Percentiles rank a stretch among this genome's conserved stretches.
These are phyloP conservation scores for Drosophila kuntzei DNA, from an alignment of 2,888 invertebrate species.

Conservation along the genomic window DNA sequence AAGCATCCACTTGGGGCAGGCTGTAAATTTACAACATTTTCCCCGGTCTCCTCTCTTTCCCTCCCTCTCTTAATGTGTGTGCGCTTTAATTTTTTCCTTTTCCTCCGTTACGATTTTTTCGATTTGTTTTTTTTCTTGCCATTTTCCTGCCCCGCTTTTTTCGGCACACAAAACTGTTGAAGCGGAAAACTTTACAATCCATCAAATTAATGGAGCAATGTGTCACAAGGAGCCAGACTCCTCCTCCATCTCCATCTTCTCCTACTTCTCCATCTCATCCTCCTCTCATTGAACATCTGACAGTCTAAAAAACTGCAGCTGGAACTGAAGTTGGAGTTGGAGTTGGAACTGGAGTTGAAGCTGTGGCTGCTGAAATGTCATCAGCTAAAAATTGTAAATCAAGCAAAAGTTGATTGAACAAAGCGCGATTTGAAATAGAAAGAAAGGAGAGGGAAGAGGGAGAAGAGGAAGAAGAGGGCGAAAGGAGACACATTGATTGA, in stretches of 20 bases:
- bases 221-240: constrained; percentile 63
- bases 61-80: constrained; percentile 24
- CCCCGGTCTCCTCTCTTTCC: background rate
- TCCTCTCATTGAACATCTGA: constrained; percentile 19
- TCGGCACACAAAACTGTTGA: constrained; percentile 60
- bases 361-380: constrained; percentile 59
- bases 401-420: constrained; percentile 73
- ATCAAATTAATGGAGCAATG: constrained; percentile 81
- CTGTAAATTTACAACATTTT: constrained; percentile 69
- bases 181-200: constrained; percentile 81
- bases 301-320: constrained; percentile 25
- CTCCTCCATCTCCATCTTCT: background rate
- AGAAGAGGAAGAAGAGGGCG: background rate
- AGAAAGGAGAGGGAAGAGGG: background rate
- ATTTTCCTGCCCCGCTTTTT: constrained; percentile 39
- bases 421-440: constrained; percentile 46
- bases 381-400: constrained; percentile 72
- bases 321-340: constrained; percentile 2
- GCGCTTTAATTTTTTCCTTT: constrained; percentile 69
- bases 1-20: constrained; percentile 73
- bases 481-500: constrained; percentile 32
- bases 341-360: constrained; percentile 10
- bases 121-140: constrained; percentile 51
- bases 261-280: constrained; percentile 6
- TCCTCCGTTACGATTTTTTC: constrained; percentile 17